Evolutionary conservation across 2,797 vertebrate species (phyloP), one percentile per base, ranked within the genome.

Genomic region (Galagoides demidoff): DNA sequence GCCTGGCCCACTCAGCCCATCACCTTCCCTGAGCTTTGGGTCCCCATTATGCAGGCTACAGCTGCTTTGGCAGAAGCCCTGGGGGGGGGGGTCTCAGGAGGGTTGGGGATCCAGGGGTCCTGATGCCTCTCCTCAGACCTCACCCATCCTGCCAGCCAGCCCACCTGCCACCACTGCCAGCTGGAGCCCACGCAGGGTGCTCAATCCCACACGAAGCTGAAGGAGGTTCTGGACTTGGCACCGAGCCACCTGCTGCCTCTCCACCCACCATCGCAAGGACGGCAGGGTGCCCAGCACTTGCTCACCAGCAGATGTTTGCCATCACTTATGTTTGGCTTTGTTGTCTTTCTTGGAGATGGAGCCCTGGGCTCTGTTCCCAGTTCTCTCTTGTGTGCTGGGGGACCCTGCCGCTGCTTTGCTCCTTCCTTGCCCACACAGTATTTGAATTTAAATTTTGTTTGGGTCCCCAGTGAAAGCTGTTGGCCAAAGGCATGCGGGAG

Each of bases 221-320:
- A 70, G 59, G 61, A 13, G 25, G 37, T 76, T 34, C 25, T 17
- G 2, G n/a, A 49, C 57, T 70, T 66, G 78, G 64, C 45, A 7
- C n/a, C 0, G 52, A 17, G 85, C 85, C 23, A 22, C 89, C 16
- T 2, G 45, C 64, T 4, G 23, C 63, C 77, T 37, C 37, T n/a
- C 25, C 0, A 2, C 43, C 39, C 16, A 0, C 66, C 8, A 1
- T 57, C 7, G 12, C 10, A 0, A n/a, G 71, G 12, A 83, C 0
- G 1, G 70, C 64, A 85, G 63, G 70, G 86, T 49, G 37, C 68
- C 85, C 61, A 71, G 55, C 1, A 23, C 86, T 20, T 34, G 29
- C 34, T 20, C n/a, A 27, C 81, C 43, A 43, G 92, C 70, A 39
- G 57, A 57, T 17, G 76, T 27, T 34, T 1, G 4, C 83, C 23